Percentiles rank a stretch among this genome's conserved stretches.
Conservation (phyloP, 2,888 invertebrate genomes). For the Amphipyra berbera region DNA sequence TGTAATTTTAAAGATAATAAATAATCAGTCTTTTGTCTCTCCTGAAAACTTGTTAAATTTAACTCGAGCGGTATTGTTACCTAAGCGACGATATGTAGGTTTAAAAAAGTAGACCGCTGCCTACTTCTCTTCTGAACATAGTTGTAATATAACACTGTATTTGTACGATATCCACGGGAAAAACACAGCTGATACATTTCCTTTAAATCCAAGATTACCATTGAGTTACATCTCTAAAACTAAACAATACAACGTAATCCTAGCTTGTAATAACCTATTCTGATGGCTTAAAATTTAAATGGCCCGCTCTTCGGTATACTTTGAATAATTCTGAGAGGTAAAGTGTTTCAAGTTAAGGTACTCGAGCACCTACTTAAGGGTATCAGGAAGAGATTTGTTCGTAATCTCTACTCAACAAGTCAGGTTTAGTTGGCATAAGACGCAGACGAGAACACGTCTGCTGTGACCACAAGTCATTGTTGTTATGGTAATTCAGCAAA, state of each 20-base stretch:
- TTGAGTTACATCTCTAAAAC: slow-evolving; percentile 2
- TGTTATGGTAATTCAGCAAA: not conserved
- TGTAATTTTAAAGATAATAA: too few species aligned
- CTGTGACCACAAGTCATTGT: not conserved
- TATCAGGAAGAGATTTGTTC: slow-evolving; percentile 43
- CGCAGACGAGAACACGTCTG: not conserved
- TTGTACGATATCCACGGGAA: not conserved
- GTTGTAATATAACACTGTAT: too few species aligned
- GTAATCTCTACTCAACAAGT: slow-evolving; percentile 49
- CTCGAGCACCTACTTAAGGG: slow-evolving; percentile 33
- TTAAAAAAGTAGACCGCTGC: too few species aligned
- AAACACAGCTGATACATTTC: slow-evolving; percentile 1
- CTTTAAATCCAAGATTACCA: slow-evolving; percentile 22
- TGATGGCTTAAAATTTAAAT: slow-evolving; percentile 40
- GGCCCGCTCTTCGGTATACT: slow-evolving; percentile 30
- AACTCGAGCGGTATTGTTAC: too few species aligned
- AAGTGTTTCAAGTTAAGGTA: slow-evolving; percentile 34
- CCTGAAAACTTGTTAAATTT: too few species aligned
- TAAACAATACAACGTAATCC: slow-evolving; percentile 38
- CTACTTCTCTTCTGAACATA: too few species aligned
- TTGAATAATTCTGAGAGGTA: slow-evolving; percentile 46
- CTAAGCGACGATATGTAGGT: too few species aligned
- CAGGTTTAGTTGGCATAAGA: slow-evolving; percentile 27
- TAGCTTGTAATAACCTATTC: slow-evolving; percentile 30
- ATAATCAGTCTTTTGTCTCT: too few species aligned